Percentiles rank a stretch among this genome's conserved stretches.
These are phyloP conservation scores for Carabus problematicus DNA, from an alignment of 2,888 invertebrate species.

Conservation along the genomic window DNA sequence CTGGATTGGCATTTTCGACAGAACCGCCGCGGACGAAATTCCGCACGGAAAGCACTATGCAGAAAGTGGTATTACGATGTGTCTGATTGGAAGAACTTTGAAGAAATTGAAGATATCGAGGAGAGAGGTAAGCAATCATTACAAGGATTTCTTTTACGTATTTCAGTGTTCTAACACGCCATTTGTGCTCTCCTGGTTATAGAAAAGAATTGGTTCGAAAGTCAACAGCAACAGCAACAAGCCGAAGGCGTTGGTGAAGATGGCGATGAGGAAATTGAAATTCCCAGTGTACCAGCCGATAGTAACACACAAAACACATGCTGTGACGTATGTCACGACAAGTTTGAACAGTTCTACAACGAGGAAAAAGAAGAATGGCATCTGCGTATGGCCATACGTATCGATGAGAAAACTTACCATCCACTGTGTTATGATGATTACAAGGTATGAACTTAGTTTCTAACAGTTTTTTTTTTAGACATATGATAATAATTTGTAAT, in stretches of 20 bases:
- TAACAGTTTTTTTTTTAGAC: not conserved
- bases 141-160: too few species aligned
- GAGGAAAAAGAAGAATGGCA: conserved; percentile 99
- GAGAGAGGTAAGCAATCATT: conserved; percentile 71
- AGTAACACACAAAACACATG: conserved; percentile 68
- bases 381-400: conserved; percentile 79
- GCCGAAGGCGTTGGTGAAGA: conserved; percentile 66
- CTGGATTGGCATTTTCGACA: conserved; percentile 98
- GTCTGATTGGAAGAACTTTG: conserved; percentile 92
- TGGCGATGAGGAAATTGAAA: conserved; percentile 66
- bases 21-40: conserved; percentile 87
- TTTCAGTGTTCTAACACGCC: not conserved
- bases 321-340: conserved; percentile 92
- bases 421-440: conserved; percentile 90
- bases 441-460: conserved; percentile 63
- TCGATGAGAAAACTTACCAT: conserved; percentile 83
- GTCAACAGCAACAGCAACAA: conserved; percentile 66
- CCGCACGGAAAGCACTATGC: conserved; percentile 81
- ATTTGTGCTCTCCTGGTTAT: conserved; percentile 44
- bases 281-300: conserved; percentile 76
- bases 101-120: conserved; percentile 90
- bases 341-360: conserved; percentile 94
- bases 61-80: conserved; percentile 91
- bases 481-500: not conserved
- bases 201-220: conserved; percentile 90